A percentile compares a stretch with the other conserved stretches of the same genome.
These are phyloP conservation scores for Cephus runcator DNA, from an alignment of 2,888 invertebrate species.

Conservation along the genomic window DNA sequence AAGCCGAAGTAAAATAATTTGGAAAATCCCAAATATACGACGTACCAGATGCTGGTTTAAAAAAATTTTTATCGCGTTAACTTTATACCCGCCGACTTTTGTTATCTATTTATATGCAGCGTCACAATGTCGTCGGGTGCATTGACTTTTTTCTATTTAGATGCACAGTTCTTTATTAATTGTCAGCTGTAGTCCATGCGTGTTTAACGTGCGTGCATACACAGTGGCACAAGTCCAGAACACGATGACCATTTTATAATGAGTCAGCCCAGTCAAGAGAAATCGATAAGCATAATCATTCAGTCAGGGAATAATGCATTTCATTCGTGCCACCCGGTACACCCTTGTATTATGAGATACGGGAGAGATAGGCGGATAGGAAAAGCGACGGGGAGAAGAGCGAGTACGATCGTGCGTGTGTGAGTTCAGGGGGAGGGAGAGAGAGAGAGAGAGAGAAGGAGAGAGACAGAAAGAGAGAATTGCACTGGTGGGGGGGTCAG, in stretches of 20 bases:
- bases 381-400: constrained; percentile 2
- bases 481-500: constrained; percentile 18
- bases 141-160: background rate
- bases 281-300: background rate
- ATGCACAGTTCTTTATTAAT: background rate
- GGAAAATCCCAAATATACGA: background rate
- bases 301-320: background rate
- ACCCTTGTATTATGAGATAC: constrained; percentile 2
- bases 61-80: constrained; percentile 13
- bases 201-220: background rate
- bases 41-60: background rate
- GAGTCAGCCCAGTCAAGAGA: background rate
- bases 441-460: background rate
- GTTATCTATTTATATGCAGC: constrained; percentile 13
- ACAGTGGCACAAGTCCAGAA: background rate
- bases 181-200: background rate
- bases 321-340: constrained; percentile 5
- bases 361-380: constrained; percentile 4
- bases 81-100: constrained; percentile 14
- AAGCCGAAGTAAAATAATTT: too few species aligned
- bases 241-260: background rate
- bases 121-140: background rate
- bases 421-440: constrained; percentile 6
- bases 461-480: background rate
- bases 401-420: background rate